Evolutionary conservation across 2,797 vertebrate genomes (phyloP).

Genomic region (Setipinna tenuifilis): DNA sequence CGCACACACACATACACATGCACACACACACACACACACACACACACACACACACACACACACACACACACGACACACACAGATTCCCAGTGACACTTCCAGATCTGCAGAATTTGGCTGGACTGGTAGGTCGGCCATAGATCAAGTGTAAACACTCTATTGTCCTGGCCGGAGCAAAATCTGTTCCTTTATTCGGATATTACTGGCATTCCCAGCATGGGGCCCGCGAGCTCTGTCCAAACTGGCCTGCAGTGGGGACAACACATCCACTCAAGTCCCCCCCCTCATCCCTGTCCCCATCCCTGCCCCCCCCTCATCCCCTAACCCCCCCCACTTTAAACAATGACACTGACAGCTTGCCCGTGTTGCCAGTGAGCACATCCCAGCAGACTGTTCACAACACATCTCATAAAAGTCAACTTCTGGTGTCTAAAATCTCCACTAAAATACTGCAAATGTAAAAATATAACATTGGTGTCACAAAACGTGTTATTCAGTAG

Average conservation of each 20-base stretch:
- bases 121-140: conserved; percentile 69
- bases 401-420: conserved; percentile 7
- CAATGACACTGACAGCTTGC: neutral
- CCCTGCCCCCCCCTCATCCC: no score
- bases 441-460: neutral
- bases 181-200: conserved; percentile 58
- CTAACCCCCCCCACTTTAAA: neutral
- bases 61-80: conserved; percentile 6
- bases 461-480: neutral
- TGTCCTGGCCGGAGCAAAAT: conserved; percentile 66
- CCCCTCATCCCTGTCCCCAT: no score
- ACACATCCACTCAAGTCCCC: neutral
- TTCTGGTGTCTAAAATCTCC: neutral
- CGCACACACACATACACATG: neutral
- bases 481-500: neutral
- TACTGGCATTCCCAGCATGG: conserved; percentile 44
- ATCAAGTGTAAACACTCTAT: conserved; percentile 65
- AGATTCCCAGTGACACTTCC: conserved; percentile 46
- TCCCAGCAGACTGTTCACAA: neutral
- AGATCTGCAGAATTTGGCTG: conserved; percentile 62
- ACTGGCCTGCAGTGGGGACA: conserved; percentile 1
- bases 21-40: conserved; percentile 30
- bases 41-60: conserved; percentile 28
- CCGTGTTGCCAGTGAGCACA: neutral
- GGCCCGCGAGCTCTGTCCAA: conserved; percentile 29